These are phyloP conservation scores for Thryonomys swinderianus DNA, from an alignment of 2,113 vertebrate species.

Conservation along the genomic window DNA sequence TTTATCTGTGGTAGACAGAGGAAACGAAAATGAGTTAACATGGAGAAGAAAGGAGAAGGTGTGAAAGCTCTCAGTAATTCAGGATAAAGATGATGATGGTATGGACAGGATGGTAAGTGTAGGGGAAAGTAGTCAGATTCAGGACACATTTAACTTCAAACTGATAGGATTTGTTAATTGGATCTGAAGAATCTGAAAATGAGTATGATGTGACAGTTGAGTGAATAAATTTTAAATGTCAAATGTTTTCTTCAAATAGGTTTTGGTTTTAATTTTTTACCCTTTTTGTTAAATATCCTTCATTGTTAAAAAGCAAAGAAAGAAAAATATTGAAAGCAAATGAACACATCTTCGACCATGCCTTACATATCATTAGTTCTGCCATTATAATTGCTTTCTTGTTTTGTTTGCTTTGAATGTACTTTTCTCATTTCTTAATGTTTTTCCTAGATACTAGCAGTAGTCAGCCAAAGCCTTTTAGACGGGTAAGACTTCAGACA, in stretches of 20 bases:
- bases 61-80: neutral
- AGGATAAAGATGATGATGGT: neutral
- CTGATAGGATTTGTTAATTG: neutral
- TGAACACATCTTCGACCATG: neutral
- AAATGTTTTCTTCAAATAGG: neutral
- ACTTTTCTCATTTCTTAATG: neutral
- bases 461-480: conserved; percentile 89
- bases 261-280: neutral
- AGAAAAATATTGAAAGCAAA: conserved; percentile 54
- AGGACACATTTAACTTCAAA: neutral
- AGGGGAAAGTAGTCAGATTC: neutral
- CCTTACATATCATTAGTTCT: conserved; percentile 40
- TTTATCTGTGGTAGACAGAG: neutral
- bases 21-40: conserved; percentile 23
- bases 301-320: neutral
- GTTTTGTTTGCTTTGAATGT: neutral
- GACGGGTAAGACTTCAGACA: conserved; percentile 92
- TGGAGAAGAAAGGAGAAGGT: neutral
- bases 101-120: neutral
- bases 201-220: neutral
- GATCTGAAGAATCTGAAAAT: neutral
- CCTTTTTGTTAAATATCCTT: conserved; percentile 19
- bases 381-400: conserved; percentile 26
- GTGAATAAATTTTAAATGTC: conserved; percentile 35
- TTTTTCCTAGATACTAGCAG: conserved; percentile 92